Percentiles rank a stretch among this genome's conserved stretches.
Conservation (phyloP, 2,888 invertebrate species). For the Trichogramma dendrolimi region DNA sequence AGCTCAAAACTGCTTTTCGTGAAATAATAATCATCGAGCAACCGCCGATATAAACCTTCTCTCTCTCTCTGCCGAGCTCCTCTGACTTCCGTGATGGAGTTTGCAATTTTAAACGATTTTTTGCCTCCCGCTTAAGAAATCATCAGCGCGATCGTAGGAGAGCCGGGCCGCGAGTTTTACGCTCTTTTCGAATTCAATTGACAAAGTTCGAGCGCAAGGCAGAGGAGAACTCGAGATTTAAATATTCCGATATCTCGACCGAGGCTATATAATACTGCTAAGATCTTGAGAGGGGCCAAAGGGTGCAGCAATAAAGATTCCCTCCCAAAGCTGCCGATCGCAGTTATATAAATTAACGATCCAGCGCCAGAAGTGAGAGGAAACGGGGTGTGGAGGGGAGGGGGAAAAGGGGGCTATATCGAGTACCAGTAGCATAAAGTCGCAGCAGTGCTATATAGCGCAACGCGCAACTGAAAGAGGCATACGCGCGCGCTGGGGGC, state of each 20-base stretch:
- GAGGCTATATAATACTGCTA: slow-evolving; percentile 25
- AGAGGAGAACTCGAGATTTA: slow-evolving; percentile 13
- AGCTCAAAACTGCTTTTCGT: no score
- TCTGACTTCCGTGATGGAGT: no score
- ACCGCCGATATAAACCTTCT: no score
- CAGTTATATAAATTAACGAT: slow-evolving; percentile 49
- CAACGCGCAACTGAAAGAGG: not conserved
- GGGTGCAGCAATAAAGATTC: slow-evolving; percentile 35
- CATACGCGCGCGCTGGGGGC: slow-evolving; percentile 3
- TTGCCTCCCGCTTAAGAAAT: no score
- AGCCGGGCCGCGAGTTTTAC: slow-evolving; percentile 2
- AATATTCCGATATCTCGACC: slow-evolving; percentile 25
- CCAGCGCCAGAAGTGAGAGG: slow-evolving; percentile 34
- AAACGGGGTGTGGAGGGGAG: slow-evolving; percentile 29
- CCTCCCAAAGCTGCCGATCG: slow-evolving; percentile 43
- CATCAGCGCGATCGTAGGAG: not conserved
- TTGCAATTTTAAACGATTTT: no score
- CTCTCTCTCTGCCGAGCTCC: no score
- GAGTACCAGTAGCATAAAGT: not conserved
- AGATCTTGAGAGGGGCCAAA: slow-evolving; percentile 21
- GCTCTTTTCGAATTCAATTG: not conserved
- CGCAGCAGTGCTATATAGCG: no score
- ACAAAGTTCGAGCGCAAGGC: not conserved
- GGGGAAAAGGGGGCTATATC: slow-evolving; percentile 5
- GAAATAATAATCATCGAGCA: no score